Conservation (phyloP, 2,797 vertebrate species). For the Erpetoichthys calabaricus region DNA sequence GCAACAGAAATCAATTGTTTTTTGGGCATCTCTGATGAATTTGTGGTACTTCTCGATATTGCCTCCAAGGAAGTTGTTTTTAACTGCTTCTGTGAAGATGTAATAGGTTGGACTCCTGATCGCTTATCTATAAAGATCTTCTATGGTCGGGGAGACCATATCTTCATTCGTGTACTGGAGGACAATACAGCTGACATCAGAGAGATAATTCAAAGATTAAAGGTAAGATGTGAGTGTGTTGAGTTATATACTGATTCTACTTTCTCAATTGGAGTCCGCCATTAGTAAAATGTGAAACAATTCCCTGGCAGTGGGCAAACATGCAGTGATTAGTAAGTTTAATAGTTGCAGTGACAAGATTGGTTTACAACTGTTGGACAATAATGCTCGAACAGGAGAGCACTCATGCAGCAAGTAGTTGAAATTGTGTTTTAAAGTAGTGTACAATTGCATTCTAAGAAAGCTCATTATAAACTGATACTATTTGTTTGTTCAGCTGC, state of each 20-base stretch:
- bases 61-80: constrained; percentile 79
- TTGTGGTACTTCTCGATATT: constrained; percentile 62
- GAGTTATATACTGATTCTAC: neutral
- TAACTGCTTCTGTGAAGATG: constrained; percentile 78
- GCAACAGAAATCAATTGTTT: constrained; percentile 51
- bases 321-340: neutral
- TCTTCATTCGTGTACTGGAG: constrained; percentile 54
- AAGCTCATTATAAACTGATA: too few species aligned
- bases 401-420: too few species aligned
- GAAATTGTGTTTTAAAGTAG: too few species aligned
- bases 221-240: constrained; percentile 46
- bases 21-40: constrained; percentile 68
- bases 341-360: neutral
- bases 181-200: constrained; percentile 60
- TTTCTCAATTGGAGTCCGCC: too few species aligned
- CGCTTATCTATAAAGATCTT: constrained; percentile 63
- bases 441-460: too few species aligned
- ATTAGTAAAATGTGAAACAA: too few species aligned
- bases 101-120: constrained; percentile 83
- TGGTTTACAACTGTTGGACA: too few species aligned
- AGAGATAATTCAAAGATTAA: constrained; percentile 78
- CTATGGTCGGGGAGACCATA: constrained; percentile 76
- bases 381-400: too few species aligned
- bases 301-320: too few species aligned
- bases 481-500: too few species aligned